Evolutionary conservation across 2,113 vertebrate genomes (phyloP).

Genomic region (Pholis gunnellus): DNA sequence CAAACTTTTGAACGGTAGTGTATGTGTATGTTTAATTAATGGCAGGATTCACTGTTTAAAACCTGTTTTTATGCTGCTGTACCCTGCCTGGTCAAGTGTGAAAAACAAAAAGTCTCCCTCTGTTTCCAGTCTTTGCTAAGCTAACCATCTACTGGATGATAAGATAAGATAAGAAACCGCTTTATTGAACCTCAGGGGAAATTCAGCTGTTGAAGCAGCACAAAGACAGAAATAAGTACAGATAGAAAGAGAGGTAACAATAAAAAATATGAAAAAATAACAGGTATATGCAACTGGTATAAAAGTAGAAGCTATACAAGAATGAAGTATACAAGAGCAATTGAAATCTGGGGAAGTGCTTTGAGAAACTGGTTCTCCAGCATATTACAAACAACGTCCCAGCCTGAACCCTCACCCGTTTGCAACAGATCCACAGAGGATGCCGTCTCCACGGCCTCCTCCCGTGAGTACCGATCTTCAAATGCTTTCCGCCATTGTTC

Average conservation of each 20-base stretch:
- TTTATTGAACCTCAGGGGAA: background rate
- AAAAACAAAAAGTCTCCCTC: background rate
- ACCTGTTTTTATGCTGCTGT: background rate
- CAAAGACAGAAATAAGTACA: background rate
- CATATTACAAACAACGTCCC: background rate
- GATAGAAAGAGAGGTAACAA: no score
- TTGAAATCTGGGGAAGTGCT: background rate
- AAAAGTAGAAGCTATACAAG: background rate
- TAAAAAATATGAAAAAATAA: background rate
- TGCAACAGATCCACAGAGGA: no score
- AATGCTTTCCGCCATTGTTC: background rate
- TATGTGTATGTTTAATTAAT: no score
- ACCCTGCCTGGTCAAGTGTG: no score
- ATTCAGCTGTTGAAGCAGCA: background rate
- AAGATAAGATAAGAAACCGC: background rate
- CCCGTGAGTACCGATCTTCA: background rate
- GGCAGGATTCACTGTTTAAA: no score
- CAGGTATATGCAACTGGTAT: background rate
- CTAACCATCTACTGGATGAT: background rate
- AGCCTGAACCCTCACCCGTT: background rate
- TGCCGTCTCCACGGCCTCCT: no score
- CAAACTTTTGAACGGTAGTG: no score
- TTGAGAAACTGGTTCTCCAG: background rate
- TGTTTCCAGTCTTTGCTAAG: background rate
- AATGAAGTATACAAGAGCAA: background rate